A percentile compares a stretch with the other conserved stretches of the same genome.
These are phyloP conservation scores for Choloepus hoffmanni DNA, from an alignment of 2,113 vertebrate genomes.

Conservation along the genomic window DNA sequence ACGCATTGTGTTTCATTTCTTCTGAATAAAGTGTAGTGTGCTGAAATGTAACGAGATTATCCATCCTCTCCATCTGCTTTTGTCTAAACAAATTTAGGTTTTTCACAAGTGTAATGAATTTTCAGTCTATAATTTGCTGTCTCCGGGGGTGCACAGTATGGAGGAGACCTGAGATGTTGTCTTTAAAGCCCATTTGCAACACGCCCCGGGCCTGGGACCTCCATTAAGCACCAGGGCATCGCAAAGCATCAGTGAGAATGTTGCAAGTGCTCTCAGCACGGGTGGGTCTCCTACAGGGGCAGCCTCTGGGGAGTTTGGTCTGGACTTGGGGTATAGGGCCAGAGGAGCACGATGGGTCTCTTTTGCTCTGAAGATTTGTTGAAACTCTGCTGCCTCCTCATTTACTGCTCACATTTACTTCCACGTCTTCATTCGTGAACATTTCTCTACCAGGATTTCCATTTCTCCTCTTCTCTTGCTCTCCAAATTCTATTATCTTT, in stretches of 20 bases:
- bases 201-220: background rate
- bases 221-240: background rate
- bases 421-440: background rate
- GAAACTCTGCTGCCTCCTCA: too few species aligned
- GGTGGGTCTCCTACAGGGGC: background rate
- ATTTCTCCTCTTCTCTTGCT: too few species aligned
- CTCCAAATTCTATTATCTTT: background rate
- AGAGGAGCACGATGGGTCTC: background rate
- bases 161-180: background rate
- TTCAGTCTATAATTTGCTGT: slow-evolving; percentile 60
- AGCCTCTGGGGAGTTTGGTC: accelerated
- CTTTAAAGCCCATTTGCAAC: background rate
- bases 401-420: background rate
- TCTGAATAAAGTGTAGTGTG: slow-evolving; percentile 77
- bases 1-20: slow-evolving; percentile 80
- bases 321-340: background rate
- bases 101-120: slow-evolving; percentile 74
- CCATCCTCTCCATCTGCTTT: slow-evolving; percentile 84
- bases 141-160: background rate
- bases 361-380: background rate
- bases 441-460: background rate
- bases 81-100: slow-evolving; percentile 79
- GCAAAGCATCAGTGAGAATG: background rate
- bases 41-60: slow-evolving; percentile 80
- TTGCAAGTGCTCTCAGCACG: background rate